Percentiles rank a stretch among this genome's conserved stretches.
Evolutionary conservation across 1,140 invertebrate genomes (phyloP).

Genomic region (Ptiloglossa arizonensis): DNA sequence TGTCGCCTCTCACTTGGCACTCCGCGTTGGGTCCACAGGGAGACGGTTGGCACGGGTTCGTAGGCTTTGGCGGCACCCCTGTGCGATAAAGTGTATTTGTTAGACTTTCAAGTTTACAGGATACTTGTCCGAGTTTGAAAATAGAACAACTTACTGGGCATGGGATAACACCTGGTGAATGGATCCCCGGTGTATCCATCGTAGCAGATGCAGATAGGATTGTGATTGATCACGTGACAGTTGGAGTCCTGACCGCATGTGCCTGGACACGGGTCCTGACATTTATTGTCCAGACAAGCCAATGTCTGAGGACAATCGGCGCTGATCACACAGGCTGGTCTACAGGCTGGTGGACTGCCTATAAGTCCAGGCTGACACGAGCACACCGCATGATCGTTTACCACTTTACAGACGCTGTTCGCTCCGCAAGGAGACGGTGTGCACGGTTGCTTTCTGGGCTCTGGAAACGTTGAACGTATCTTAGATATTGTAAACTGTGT

Average conservation of each 20-base stretch:
- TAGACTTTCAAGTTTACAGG: neutral
- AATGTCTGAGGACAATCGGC: constrained; percentile 85
- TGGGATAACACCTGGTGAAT: constrained; percentile 86
- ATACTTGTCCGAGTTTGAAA: too few species aligned
- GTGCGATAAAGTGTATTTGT: neutral
- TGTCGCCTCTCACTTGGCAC: constrained; percentile 82
- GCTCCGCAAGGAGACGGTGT: constrained; percentile 82
- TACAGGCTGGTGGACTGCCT: constrained; percentile 85
- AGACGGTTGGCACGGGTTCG: constrained; percentile 84
- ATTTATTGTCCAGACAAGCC: constrained; percentile 86
- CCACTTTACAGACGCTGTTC: constrained; percentile 80
- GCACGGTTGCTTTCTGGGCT: constrained; percentile 78
- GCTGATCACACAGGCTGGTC: constrained; percentile 85
- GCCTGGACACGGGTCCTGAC: constrained; percentile 86
- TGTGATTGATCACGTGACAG: constrained; percentile 87
- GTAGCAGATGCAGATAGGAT: constrained; percentile 87
- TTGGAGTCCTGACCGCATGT: constrained; percentile 87
- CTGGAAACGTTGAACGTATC: constrained; percentile 33
- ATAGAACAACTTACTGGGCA: constrained; percentile 83
- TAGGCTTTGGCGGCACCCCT: constrained; percentile 67
- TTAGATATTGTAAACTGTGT: too few species aligned
- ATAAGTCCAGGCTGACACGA: constrained; percentile 86
- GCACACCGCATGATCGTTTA: constrained; percentile 84
- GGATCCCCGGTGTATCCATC: constrained; percentile 90
- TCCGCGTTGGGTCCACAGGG: constrained; percentile 85